Evolutionary conservation across 2,888 invertebrate species (phyloP).

Genomic region (Mythimna loreyi): DNA sequence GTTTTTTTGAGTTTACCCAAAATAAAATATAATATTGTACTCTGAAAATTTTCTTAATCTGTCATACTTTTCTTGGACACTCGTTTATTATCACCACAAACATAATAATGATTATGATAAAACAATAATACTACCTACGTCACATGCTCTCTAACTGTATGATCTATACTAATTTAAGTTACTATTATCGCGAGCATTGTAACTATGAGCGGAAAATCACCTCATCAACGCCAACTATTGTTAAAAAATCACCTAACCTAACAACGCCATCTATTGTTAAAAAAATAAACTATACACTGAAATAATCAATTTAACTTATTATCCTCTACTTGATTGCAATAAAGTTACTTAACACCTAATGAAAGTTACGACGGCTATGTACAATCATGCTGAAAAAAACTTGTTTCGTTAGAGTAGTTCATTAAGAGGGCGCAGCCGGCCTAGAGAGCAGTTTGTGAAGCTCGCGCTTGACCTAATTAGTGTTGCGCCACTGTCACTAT

Average conservation of each 20-base stretch:
- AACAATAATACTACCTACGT: no score
- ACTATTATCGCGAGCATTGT: no score
- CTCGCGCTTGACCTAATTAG: slow-evolving; percentile 86
- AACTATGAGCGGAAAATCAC: no score
- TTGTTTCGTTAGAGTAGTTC: slow-evolving; percentile 85
- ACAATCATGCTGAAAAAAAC: slow-evolving; percentile 81
- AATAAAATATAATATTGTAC: not conserved
- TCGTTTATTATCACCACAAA: no score
- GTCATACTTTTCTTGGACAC: no score
- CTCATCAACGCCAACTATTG: no score
- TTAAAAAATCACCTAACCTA: no score
- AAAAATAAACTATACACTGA: not conserved
- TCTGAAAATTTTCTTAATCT: no score
- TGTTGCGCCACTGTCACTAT: slow-evolving; percentile 78
- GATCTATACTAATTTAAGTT: no score
- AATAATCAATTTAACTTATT: slow-evolving; percentile 30
- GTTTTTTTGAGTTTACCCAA: not conserved
- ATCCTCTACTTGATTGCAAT: slow-evolving; percentile 17
- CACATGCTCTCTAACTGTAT: no score
- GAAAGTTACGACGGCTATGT: slow-evolving; percentile 50
- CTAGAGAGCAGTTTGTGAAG: slow-evolving; percentile 81
- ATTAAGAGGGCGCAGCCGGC: slow-evolving; percentile 81
- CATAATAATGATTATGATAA: no score
- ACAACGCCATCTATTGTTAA: no score
- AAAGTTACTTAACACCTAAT: slow-evolving; percentile 51